Evolutionary conservation across 1,140 invertebrate species (phyloP).

Genomic region (Tachypleus tridentatus): DNA sequence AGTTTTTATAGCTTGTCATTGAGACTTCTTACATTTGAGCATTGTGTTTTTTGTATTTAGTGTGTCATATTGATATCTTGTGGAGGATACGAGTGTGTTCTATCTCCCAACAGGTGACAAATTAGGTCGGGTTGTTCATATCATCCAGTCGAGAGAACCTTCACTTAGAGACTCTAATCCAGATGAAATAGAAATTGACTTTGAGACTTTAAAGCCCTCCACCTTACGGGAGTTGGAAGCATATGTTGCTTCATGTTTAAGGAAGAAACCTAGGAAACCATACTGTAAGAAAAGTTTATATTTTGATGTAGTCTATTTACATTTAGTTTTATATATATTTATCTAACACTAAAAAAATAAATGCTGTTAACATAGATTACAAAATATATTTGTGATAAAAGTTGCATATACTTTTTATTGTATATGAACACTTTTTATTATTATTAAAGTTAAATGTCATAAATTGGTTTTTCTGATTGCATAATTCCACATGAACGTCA

Average conservation of each 20-base stretch:
- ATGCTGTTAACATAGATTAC: too few relatives aligned
- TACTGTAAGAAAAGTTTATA: constrained; percentile 50
- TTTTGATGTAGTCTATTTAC: too few relatives aligned
- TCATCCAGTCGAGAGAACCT: constrained; percentile 94
- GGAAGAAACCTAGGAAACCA: constrained; percentile 63
- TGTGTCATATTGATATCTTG: neutral
- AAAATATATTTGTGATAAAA: too few relatives aligned
- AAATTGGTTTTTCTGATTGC: too few relatives aligned
- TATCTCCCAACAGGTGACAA: constrained; percentile 68
- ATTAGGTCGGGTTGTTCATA: constrained; percentile 93
- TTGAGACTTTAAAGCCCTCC: constrained; percentile 97
- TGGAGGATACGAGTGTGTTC: neutral
- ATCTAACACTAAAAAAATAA: too few relatives aligned
- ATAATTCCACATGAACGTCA: too few relatives aligned
- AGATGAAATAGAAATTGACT: constrained; percentile 99
- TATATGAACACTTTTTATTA: too few relatives aligned
- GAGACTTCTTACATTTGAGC: neutral
- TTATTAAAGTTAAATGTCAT: too few relatives aligned
- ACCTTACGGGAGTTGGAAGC: constrained; percentile 93
- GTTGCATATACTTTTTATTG: too few relatives aligned
- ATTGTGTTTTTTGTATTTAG: neutral
- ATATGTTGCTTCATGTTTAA: constrained; percentile 94
- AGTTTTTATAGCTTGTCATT: neutral
- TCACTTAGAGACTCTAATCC: constrained; percentile 97
- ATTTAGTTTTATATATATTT: too few relatives aligned